Base-by-base conservation (phyloP, 2,888 invertebrate genomes). In the Macroteleia sp. region DNA sequence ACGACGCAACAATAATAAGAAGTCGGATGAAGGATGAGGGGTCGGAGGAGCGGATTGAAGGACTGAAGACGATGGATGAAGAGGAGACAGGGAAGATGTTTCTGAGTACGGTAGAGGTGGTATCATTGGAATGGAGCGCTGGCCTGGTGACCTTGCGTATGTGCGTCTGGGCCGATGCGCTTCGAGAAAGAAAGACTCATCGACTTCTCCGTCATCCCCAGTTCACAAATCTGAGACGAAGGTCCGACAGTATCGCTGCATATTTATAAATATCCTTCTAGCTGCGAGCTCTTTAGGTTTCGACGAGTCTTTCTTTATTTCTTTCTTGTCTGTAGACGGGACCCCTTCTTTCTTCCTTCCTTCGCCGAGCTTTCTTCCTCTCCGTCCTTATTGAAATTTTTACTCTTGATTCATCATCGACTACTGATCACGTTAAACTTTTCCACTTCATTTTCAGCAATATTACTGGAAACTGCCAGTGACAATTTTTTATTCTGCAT, bases 91-190 rank as follows among this genome's bases (percentile, higher is more conserved):
- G 62, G 48, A 69, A 71, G 48, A 62, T 14, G 67, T 39, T 56
- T 71, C 44, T 71, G 70, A 39, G 46, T 64, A 70, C 50, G 67
- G 69, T 69, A 54, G 84, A 87, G 88, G 87, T 88, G 88, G 88
- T 87, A 89, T 85, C 86, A 87, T 80, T 76, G 88, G 88, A 86
- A 86, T 77, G 88, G 89, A 85, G 87, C 89, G 86, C 83, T 87
- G 89, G 89, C 90, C 90, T 88, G 84, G 85, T 90, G 89, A 90
- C 90, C 90, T 90, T 90, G 90, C 85, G 84, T 84, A 84, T 80
- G 85, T 87, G 86, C 86, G 85, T 75, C 83, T 81, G 82, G 80
- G 81, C 73, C 85, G 81, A 82, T 83, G 84, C 85, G 84, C 85
- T 85, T 77, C 61, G 77, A 62, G 69, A 69, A 67, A 46, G 71